phyloP scores from a whole-genome alignment of 64 coral and sea anemone genomes.

The Actinia tenebrosa region DNA sequence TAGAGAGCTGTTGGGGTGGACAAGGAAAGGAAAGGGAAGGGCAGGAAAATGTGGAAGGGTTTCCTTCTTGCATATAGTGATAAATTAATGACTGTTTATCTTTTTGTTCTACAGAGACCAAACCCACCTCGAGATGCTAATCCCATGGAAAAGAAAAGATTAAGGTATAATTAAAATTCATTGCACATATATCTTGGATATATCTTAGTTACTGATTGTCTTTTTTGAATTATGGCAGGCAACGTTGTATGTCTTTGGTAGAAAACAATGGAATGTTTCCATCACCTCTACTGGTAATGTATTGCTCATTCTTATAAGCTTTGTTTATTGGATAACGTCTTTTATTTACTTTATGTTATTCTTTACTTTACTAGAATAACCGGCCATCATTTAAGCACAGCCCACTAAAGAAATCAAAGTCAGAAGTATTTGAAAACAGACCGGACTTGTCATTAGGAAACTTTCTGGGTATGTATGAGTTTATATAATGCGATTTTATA shows the following conservation, averaged over 20 bases:
- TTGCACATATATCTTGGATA: background rate
- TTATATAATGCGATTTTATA: no score
- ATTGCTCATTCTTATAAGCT: background rate
- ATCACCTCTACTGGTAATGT: constrained; percentile 22
- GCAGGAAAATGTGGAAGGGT: no score
- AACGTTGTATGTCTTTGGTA: constrained; percentile 74
- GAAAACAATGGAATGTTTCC: constrained; percentile 30
- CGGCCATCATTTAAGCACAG: background rate
- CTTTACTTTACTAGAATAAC: background rate
- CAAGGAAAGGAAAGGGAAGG: no score
- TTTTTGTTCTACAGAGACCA: constrained; percentile 66
- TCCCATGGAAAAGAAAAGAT: constrained; percentile 80
- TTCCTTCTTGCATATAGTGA: no score
- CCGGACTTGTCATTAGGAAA: background rate
- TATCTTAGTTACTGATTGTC: background rate
- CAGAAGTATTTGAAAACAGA: constrained; percentile 33
- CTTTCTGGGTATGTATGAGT: background rate
- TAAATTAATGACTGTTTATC: background rate
- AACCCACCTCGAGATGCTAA: constrained; percentile 78
- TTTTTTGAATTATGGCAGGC: constrained; percentile 9
- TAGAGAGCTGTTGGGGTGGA: background rate
- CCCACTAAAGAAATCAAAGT: constrained; percentile 40
- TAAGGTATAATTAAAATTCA: constrained; percentile 48
- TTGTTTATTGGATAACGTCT: background rate
- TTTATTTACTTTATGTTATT: background rate